Evolutionary conservation across 2,888 invertebrate species (phyloP), one percentile per base, ranked within the genome.

Genomic region (Resseliella maxima): DNA sequence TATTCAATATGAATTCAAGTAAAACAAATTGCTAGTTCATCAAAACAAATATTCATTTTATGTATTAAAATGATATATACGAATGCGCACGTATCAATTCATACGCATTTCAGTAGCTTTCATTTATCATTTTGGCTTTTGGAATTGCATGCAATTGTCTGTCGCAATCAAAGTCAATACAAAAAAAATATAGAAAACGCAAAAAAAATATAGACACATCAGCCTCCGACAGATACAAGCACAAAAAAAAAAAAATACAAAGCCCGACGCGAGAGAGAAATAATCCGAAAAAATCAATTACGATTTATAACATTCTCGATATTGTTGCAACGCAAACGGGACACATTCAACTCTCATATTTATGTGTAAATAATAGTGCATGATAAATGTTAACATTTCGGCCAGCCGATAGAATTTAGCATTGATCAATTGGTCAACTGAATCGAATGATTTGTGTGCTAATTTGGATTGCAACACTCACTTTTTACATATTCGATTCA

Each of bases 201-300:
- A 10, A 31, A 72, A 12, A 0, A 35, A 31, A 35, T n/a, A n/a
- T n/a, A n/a, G n/a, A n/a, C n/a, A n/a, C n/a, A n/a, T n/a, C n/a
- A n/a, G n/a, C n/a, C n/a, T n/a, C n/a, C n/a, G n/a, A n/a, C n/a
- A n/a, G n/a, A 31, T 0, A 31, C 15, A 31, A 27, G 15, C 31
- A 5, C 6, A 35, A 8, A 3, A 35, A 31, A 12, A n/a, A 24
- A 59, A 24, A 59, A 15, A n/a, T n/a, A 50, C 15, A 50, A 8
- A 50, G 2, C 15, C 21, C 15, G 50, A 18, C 50, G 21, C 59
- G 59, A 10, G 24, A 59, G 24, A n/a, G 59, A 59, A 59, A 24
- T 72, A 72, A 72, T 72, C 72, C 31, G 72, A 31, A 35, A 72
- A 72, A 27, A 72, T 72, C 72, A 72, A 72, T 72, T 72, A 72